Evolutionary conservation across 1,140 invertebrate species (phyloP), one percentile per base, ranked within the genome.

Genomic region (Diploscapter pachys): DNA sequence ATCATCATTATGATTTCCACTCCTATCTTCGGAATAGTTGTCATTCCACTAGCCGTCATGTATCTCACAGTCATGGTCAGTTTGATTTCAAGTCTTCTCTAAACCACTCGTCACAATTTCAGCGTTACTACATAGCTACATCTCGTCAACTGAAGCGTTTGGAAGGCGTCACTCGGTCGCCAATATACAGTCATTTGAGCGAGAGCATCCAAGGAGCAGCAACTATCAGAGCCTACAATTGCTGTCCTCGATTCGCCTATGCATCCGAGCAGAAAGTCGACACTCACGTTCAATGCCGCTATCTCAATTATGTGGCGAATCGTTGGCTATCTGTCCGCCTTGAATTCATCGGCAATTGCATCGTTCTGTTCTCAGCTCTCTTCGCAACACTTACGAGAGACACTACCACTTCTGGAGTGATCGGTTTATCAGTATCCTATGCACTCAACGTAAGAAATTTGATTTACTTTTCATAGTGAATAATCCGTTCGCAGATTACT

Each of bases 151-250:
- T 98, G 73, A 98, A 96, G 88, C 89, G 96, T 63, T 85, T 99
- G 51, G 95, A 98, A 86, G 97, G 95, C 0, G 91, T 97, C 0
- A 94, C 93, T 9, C 89, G 94, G 69, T 98, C 95, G 6, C 96
- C 96, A 0, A 96, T 99, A 82, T 98, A 96, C 87, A 95, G 94
- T 4, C 95, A 98, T 88, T 98, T 98, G 86, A 92, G 93, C 63
- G 95, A 98, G 89, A 95, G 92, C 52, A 77, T 90, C 5, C 84
- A 86, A 52, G 90, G 90, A 8, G 86, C 80, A 73, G 80, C 83
- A 5, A 87, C 87, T 3, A 90, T 90, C 57, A 59, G 57, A 59
- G 57, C 57, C 31, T 31, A 31, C 31, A 31, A 31, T 31, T 31
- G 31, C 31, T 31, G 31, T 31, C 31, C 31, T 31, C 78, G 87